A percentile compares a stretch with the other conserved stretches of the same genome.
Evolutionary conservation across 2,888 invertebrate genomes (phyloP).

Genomic region (Meteorus colon): DNA sequence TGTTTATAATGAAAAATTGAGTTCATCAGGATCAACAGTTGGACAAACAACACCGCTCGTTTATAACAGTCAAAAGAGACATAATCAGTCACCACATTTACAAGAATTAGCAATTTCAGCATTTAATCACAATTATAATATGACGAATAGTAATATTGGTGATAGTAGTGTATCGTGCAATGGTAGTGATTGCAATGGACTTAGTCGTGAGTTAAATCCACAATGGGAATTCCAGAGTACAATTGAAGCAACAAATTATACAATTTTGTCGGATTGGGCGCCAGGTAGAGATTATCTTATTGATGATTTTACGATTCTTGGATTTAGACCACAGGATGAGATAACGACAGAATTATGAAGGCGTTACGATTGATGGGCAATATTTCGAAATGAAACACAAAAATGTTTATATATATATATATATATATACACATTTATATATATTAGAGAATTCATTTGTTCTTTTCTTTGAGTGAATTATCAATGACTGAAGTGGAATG

Average conservation of each 20-base stretch:
- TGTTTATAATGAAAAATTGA: slow-evolving; percentile 66
- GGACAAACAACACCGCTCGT: slow-evolving; percentile 68
- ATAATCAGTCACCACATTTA: slow-evolving; percentile 57
- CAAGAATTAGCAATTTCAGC: slow-evolving; percentile 71
- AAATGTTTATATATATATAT: too few species aligned
- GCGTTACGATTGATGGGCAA: neutral
- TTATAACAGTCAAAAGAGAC: slow-evolving; percentile 61
- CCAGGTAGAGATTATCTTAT: slow-evolving; percentile 69
- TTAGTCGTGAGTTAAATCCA: slow-evolving; percentile 72
- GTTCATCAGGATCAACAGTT: slow-evolving; percentile 66
- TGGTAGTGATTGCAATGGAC: slow-evolving; percentile 55
- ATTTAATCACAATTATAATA: slow-evolving; percentile 69
- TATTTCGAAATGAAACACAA: neutral
- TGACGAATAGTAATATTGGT: slow-evolving; percentile 49
- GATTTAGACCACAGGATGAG: slow-evolving; percentile 90
- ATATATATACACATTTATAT: neutral
- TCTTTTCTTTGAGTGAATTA: neutral
- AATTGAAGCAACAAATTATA: slow-evolving; percentile 68
- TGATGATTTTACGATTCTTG: slow-evolving; percentile 88
- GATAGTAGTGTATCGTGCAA: slow-evolving; percentile 52
- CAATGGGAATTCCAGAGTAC: slow-evolving; percentile 75
- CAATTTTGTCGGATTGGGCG: slow-evolving; percentile 71
- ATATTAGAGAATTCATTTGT: neutral
- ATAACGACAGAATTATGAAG: slow-evolving; percentile 87
- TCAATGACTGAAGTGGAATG: neutral